Evolutionary conservation across 2,113 vertebrate species (phyloP).

Genomic region (Charina bottae): DNA sequence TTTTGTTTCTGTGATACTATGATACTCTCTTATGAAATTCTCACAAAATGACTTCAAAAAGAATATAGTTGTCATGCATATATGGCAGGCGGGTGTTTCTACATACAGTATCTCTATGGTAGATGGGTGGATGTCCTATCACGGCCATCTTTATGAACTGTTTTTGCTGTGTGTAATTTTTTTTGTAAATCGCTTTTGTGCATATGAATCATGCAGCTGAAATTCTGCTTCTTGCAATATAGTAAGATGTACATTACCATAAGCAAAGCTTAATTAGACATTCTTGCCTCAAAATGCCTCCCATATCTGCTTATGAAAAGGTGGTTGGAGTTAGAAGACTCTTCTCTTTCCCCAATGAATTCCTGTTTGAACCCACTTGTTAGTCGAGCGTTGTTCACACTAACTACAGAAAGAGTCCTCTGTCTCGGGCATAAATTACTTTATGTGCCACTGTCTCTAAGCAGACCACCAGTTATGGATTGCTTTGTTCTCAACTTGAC

Average conservation of each 20-base stretch:
- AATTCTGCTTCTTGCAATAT: conserved; percentile 6
- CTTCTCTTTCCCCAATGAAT: conserved; percentile 72
- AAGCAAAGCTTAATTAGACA: conserved; percentile 43
- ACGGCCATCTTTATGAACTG: background rate
- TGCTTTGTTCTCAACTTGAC: conserved; percentile 89
- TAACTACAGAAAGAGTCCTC: conserved; percentile 76
- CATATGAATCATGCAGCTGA: background rate
- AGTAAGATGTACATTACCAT: background rate
- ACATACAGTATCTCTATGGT: background rate
- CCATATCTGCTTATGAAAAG: conserved; percentile 54
- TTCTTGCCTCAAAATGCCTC: conserved; percentile 42
- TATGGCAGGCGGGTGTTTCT: background rate
- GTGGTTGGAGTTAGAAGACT: conserved; percentile 40
- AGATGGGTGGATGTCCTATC: background rate
- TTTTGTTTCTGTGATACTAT: conserved; percentile 35
- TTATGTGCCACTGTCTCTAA: conserved; percentile 75
- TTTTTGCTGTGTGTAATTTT: conserved; percentile 19
- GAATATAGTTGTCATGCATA: background rate
- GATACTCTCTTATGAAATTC: conserved; percentile 1
- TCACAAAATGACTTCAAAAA: conserved; percentile 30
- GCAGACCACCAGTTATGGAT: conserved; percentile 87
- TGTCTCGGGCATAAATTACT: conserved; percentile 85
- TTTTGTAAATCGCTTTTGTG: conserved; percentile 10
- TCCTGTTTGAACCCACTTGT: conserved; percentile 79
- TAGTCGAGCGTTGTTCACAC: conserved; percentile 80